Evolutionary conservation across 1,140 invertebrate species (phyloP).

Genomic region (Steinernema khuongi): DNA sequence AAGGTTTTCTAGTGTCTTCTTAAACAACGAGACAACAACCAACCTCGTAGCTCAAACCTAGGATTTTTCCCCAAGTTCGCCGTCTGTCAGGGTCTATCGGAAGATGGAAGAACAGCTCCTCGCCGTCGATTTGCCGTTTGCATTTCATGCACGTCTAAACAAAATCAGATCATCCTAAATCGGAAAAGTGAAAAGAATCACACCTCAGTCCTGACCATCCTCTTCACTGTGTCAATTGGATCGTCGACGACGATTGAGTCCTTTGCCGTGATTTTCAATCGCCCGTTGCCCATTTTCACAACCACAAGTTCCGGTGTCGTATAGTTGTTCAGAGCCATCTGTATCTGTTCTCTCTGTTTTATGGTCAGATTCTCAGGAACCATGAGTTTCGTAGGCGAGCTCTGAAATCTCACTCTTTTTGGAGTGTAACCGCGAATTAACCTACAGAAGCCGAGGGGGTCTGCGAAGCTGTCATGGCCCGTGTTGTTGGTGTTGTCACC

Average conservation of each 20-base stretch:
- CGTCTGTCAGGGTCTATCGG: background rate
- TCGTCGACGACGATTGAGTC: background rate
- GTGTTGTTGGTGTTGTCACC: background rate
- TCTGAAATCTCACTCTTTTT: background rate
- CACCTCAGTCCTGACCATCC: background rate
- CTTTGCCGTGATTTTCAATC: background rate
- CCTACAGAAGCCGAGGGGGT: too few relatives aligned
- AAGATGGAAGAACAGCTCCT: background rate
- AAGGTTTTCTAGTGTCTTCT: too few relatives aligned
- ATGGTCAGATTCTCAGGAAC: background rate
- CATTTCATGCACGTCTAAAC: background rate
- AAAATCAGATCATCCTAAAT: too few relatives aligned
- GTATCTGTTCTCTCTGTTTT: background rate
- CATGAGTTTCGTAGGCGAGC: background rate
- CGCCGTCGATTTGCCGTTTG: background rate
- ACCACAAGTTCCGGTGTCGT: background rate
- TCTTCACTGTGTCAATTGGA: background rate
- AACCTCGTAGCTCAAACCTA: constrained; percentile 4
- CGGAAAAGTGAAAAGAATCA: background rate
- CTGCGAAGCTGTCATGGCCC: background rate
- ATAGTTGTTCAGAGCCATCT: background rate
- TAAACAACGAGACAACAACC: too few relatives aligned
- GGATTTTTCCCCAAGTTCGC: background rate
- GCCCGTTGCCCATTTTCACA: background rate
- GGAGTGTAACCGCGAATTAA: too few relatives aligned